Evolutionary conservation across 2,797 vertebrate genomes (phyloP).

Genomic region (Sylvia borin): DNA sequence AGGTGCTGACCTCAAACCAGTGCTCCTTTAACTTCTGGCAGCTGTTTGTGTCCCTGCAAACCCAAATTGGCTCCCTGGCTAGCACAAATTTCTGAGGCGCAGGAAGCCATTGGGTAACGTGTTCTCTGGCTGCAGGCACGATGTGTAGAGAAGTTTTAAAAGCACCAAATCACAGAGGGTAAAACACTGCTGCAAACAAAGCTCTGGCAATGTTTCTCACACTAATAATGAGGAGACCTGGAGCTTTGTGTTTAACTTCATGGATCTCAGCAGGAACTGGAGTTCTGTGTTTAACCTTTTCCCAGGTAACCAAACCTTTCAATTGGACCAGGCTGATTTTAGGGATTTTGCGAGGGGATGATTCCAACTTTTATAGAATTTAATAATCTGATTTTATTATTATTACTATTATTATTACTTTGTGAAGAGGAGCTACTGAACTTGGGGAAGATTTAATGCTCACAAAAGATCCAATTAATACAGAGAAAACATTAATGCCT

Average conservation of each 20-base stretch:
- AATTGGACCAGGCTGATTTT: neutral
- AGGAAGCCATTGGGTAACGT: constrained; percentile 37
- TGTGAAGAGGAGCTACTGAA: neutral
- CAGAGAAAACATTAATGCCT: neutral
- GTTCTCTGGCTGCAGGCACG: neutral
- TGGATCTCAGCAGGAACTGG: constrained; percentile 45
- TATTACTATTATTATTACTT: neutral
- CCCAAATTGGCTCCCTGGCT: neutral
- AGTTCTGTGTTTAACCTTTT: constrained; percentile 45
- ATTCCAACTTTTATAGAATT: neutral
- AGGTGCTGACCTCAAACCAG: constrained; percentile 64
- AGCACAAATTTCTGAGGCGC: neutral
- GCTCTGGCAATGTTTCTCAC: neutral
- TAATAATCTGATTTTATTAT: neutral
- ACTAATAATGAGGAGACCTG: constrained; percentile 24
- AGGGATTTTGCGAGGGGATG: neutral
- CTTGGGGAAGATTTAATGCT: neutral
- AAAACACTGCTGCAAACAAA: neutral
- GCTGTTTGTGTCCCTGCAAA: constrained; percentile 42
- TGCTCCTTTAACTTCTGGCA: constrained; percentile 48
- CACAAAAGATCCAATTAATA: neutral
- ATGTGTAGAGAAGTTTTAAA: constrained; percentile 3
- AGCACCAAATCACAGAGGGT: neutral
- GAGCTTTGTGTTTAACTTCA: neutral
- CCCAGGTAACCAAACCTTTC: constrained; percentile 71